Conservation (phyloP, 2,113 vertebrate genomes). For the Riparia riparia region DNA sequence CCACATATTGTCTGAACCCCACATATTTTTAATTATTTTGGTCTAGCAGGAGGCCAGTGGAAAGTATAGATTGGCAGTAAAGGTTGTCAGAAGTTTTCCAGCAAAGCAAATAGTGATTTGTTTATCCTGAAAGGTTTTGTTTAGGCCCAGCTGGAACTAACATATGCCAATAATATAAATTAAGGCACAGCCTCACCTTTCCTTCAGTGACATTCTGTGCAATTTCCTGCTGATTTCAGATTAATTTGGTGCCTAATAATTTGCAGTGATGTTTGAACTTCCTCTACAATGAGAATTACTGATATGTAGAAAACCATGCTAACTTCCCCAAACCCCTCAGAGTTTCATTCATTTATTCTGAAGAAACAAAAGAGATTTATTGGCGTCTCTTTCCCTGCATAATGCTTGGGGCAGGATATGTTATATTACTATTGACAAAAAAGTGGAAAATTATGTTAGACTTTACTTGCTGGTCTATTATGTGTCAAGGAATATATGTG, state of each 20-base stretch:
- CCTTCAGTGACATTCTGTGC: neutral
- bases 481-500: neutral
- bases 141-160: neutral
- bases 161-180: neutral
- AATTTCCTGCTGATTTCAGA: neutral
- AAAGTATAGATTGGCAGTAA: neutral
- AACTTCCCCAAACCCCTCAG: neutral
- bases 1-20: neutral
- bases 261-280: neutral
- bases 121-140: neutral
- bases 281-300: neutral
- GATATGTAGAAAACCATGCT: neutral
- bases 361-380: neutral
- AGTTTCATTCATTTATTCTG: neutral
- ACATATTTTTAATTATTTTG: neutral
- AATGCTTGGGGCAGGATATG: neutral
- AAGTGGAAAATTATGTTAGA: neutral
- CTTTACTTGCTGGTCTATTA: neutral
- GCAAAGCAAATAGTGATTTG: neutral
- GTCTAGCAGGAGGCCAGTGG: neutral
- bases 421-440: neutral
- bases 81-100: neutral
- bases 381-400: neutral
- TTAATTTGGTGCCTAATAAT: neutral
- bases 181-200: neutral